Evolutionary conservation across 2,113 vertebrate species (phyloP), one percentile per base, ranked within the genome.

Genomic region (Petrocephalus microphthalmus): DNA sequence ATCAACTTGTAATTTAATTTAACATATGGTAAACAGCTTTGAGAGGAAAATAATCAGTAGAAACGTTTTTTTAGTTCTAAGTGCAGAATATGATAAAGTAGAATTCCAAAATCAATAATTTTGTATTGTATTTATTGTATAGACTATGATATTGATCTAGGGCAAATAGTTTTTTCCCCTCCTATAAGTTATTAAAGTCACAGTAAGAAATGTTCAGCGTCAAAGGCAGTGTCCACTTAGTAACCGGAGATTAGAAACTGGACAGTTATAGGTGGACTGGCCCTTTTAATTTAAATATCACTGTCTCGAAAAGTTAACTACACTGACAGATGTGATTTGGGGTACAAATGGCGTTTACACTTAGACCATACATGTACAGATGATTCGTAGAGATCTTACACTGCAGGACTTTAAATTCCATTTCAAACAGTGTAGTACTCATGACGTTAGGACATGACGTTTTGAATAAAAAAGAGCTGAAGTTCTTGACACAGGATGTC

Each of bases 1-100:
- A 90, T 91, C 87, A 92, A 89, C 87, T 88, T 87, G 91, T 92
- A 92, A 93, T 92, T 89, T 90, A 54, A 93, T 91, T 91, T 90
- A 90, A 89, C 89, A 89, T 91, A 92, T 86, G 90, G 90, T 90
- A 89, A 74, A 85, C 22, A 89, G 47, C 84, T 13, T 37, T 33
- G 53, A 20, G 51, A 2, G 52, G 56, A 88, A 67, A 88, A 83
- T 33, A 83, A 57, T 83, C 78, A 47, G 37, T 84, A 53, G 78
- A 88, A 83, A 47, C 74, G 42, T 84, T 60, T 84, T 47, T 51
- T 47, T 10, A 19, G 17, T 8, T 22, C 49, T 29, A 74, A 51
- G 67, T 87, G 19, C 51, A 42, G n/a, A 51, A 87, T 33, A 88
- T 78, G 33, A 5, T 37, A 29, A 74, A 60, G 51, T 29, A 42